Evolutionary conservation across 2,113 vertebrate genomes (phyloP).

Genomic region (Burhinus oedicnemus): DNA sequence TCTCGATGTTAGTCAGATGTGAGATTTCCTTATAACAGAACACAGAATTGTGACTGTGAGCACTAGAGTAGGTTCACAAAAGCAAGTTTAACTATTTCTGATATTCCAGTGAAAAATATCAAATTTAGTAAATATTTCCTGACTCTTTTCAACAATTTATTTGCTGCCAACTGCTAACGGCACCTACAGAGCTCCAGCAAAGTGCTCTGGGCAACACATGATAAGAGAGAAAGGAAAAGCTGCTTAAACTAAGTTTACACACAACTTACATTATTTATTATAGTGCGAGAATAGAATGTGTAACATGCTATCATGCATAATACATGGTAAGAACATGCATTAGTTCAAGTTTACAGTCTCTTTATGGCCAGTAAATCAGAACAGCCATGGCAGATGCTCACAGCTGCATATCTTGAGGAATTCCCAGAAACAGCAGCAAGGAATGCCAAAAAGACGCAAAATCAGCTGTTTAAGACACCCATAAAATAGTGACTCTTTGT

Average conservation of each 20-base stretch:
- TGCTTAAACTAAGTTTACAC: slow-evolving; percentile 2
- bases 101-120: not conserved
- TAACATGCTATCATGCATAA: slow-evolving; percentile 47
- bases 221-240: not conserved
- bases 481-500: not conserved
- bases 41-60: not conserved
- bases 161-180: not conserved
- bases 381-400: not conserved
- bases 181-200: not conserved
- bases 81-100: not conserved
- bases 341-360: slow-evolving; percentile 25
- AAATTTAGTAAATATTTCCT: not conserved
- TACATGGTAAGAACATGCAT: slow-evolving; percentile 50
- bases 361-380: slow-evolving; percentile 16
- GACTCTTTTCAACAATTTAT: not conserved
- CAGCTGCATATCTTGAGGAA: not conserved
- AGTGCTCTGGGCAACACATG: not conserved
- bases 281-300: slow-evolving; percentile 7
- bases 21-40: not conserved
- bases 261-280: slow-evolving; percentile 13
- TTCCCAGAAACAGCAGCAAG: slow-evolving; percentile 24
- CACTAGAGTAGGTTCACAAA: not conserved
- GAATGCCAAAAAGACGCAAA: not conserved
- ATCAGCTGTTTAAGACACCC: slow-evolving; percentile 2
- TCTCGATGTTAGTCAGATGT: not conserved